phyloP scores from a whole-genome alignment of 2,888 invertebrate genomes.

The Arge pagana region DNA sequence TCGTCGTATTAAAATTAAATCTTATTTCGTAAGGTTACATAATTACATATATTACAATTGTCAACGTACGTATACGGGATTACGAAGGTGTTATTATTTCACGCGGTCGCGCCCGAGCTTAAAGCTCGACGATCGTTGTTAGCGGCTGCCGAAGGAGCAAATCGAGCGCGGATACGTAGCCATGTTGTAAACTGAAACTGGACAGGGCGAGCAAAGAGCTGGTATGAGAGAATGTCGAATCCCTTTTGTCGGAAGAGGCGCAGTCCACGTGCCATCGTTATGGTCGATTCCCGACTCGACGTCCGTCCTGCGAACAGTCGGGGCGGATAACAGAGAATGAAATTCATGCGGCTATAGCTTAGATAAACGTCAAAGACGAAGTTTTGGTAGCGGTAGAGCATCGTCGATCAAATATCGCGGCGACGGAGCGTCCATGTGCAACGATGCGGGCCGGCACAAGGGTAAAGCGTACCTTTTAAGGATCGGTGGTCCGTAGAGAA shows the following conservation, averaged over 20 bases:
- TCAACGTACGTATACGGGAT: neutral
- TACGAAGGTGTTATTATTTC: conserved; percentile 11
- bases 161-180: conserved; percentile 41
- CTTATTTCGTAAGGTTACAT: conserved; percentile 8
- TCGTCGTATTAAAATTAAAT: no score
- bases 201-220: conserved; percentile 46
- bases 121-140: neutral
- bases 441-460: no score
- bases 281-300: conserved; percentile 39
- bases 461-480: conserved; percentile 52
- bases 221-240: conserved; percentile 47
- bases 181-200: conserved; percentile 45
- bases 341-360: no score
- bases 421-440: no score
- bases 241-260: conserved; percentile 46
- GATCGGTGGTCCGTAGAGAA: conserved; percentile 45
- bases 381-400: no score
- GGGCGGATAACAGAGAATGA: no score
- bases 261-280: conserved; percentile 48
- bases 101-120: no score
- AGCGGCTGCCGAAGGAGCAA: conserved; percentile 32
- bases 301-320: conserved; percentile 39
- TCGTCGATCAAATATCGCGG: no score
- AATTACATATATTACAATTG: conserved; percentile 23
- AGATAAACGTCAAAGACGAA: no score